Evolutionary conservation across 2,888 invertebrate species (phyloP).

Genomic region (Parascotia fuliginaria): DNA sequence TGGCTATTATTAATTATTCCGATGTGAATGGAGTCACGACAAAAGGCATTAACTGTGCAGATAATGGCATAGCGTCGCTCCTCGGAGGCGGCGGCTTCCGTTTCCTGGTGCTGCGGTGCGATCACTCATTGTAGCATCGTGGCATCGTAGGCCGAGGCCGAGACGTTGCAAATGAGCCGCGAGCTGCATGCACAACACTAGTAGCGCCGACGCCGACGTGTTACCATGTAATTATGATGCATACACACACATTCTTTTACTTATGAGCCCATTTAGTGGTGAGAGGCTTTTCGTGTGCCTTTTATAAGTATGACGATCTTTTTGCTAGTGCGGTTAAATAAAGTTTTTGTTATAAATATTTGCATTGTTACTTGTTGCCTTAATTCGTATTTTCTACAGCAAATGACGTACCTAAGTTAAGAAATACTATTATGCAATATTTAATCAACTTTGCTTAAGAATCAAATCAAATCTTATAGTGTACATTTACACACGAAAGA

Average conservation of each 20-base stretch:
- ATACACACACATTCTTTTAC: conserved; percentile 26
- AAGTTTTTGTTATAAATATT: too few species aligned
- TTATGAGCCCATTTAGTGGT: conserved; percentile 23
- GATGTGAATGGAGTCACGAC: conserved; percentile 65
- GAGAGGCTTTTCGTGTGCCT: conserved; percentile 32
- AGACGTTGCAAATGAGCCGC: conserved; percentile 38
- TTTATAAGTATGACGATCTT: conserved; percentile 9
- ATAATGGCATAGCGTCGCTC: conserved; percentile 62
- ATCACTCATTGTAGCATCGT: conserved; percentile 49
- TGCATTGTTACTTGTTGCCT: background rate
- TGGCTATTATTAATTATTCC: conserved; percentile 71
- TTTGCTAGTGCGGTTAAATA: background rate
- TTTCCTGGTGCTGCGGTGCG: conserved; percentile 40
- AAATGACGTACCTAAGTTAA: too few species aligned
- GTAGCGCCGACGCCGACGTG: conserved; percentile 6
- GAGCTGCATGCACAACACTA: conserved; percentile 12
- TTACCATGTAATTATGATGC: conserved; percentile 32
- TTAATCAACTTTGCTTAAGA: too few species aligned
- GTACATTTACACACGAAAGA: background rate
- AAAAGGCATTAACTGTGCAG: conserved; percentile 69
- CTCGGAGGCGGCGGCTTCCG: conserved; percentile 45
- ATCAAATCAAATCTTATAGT: background rate
- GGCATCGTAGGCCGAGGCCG: conserved; percentile 25
- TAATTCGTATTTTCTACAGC: too few species aligned
- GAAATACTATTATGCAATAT: too few species aligned